Evolutionary conservation across 2,888 invertebrate species (phyloP), one percentile per base, ranked within the genome.

Genomic region (Cheiracanthium punctorium): DNA sequence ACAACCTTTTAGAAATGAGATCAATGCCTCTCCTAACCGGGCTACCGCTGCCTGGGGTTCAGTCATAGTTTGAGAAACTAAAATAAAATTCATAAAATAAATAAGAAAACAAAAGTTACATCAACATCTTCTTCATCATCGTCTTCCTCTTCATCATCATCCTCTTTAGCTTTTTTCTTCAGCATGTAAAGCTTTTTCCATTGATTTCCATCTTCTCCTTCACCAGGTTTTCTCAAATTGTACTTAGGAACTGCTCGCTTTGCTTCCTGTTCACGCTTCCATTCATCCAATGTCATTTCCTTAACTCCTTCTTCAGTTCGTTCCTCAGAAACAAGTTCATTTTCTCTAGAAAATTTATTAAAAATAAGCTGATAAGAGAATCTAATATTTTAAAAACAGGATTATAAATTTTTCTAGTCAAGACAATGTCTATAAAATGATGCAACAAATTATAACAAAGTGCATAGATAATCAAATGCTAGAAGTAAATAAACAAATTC

Each of bases 231-330:
- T 82, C 98, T 95, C 91, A 97, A 93, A 92, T 98, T 98, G 92
- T 95, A 98, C 90, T 95, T 95, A 73, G 97, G 96, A 92, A 96
- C 96, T 88, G 94, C 94, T 90, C 97, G 95, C 79, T 94, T 94
- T 91, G 95, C 91, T 89, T 91, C 90, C 90, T 96, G 95, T 90
- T 96, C 93, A 82, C 96, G 97, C 92, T 97, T 97, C 95, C 96
- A 98, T 93, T 98, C 98, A 91, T 98, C 98, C 90, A 98, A 93
- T 48, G 98, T 98, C 92, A 98, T 93, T 93, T 96, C 96, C 90
- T 95, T 95, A 73, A 95, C 94, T 92, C 95, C 96, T 89, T 96
- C 96, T 90, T 96, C 96, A 76, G 93, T 69, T 12, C 79, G 82
- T 69, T 89, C 87, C 33, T 89, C 89, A 14, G 72, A 33, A 30